These are phyloP conservation scores for Tachysurus vachellii DNA, from an alignment of 2,113 vertebrate genomes.

Conservation along the genomic window DNA sequence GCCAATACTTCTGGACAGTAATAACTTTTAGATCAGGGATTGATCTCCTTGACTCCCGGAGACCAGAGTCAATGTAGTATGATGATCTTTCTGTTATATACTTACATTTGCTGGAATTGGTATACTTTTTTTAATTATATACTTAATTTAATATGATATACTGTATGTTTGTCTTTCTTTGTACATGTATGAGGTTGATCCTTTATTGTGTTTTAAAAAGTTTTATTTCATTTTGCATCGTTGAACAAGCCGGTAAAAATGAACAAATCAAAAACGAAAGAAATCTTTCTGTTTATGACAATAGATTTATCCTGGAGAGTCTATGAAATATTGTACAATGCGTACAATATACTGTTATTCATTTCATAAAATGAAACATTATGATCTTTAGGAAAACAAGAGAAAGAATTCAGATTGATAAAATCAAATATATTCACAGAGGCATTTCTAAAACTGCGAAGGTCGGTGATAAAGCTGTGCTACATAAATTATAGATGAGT, in stretches of 20 bases:
- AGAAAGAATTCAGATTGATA: neutral
- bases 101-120: neutral
- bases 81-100: neutral
- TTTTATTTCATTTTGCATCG: neutral
- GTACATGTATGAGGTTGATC: neutral
- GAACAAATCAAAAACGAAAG: neutral
- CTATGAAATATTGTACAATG: neutral
- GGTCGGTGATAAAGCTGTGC: slow-evolving; percentile 5
- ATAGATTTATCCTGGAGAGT: neutral
- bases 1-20: neutral
- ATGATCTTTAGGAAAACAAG: neutral
- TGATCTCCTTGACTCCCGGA: neutral
- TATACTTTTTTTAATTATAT: neutral
- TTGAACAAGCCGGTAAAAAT: neutral
- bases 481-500: slow-evolving; percentile 37
- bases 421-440: slow-evolving; percentile 6
- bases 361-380: neutral
- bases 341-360: neutral
- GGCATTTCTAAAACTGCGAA: slow-evolving; percentile 21
- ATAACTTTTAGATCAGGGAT: neutral
- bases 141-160: neutral
- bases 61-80: neutral
- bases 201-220: neutral
- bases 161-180: neutral
- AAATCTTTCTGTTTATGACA: neutral